A percentile compares a stretch with the other conserved stretches of the same genome.
These are phyloP conservation scores for Synergus umbraculus DNA, from an alignment of 2,888 invertebrate genomes.

Conservation along the genomic window DNA sequence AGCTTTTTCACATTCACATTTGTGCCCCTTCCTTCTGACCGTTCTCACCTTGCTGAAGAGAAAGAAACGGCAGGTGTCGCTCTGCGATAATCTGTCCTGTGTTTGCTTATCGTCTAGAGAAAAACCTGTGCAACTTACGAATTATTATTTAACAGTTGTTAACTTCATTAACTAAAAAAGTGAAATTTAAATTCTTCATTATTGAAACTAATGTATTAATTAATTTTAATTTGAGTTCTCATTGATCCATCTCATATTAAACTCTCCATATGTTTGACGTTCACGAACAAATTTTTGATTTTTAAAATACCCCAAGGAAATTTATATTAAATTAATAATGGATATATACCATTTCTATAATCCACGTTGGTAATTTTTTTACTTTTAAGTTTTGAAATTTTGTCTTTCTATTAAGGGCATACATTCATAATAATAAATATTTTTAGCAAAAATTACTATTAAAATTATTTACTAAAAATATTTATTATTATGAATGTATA, in stretches of 20 bases:
- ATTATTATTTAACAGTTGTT: neutral
- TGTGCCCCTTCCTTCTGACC: conserved; percentile 25
- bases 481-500: too few species aligned
- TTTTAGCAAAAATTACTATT: too few species aligned
- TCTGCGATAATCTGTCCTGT: conserved; percentile 16
- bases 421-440: too few species aligned
- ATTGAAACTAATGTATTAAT: neutral
- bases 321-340: neutral
- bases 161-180: neutral
- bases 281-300: neutral
- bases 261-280: conserved; percentile 25
- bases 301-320: neutral
- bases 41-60: conserved; percentile 26
- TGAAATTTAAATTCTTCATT: neutral
- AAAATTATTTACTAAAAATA: too few species aligned
- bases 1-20: conserved; percentile 22
- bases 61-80: conserved; percentile 35
- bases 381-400: neutral
- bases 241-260: neutral
- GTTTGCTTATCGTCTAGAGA: conserved; percentile 28
- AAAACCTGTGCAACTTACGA: neutral
- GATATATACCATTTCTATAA: neutral
- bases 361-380: neutral
- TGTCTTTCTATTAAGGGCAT: neutral
- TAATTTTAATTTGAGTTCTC: neutral